A percentile compares a stretch with the other conserved stretches of the same genome.
Conservation (phyloP, 2,797 vertebrate genomes). For the Eupleurogrammus muticus region DNA sequence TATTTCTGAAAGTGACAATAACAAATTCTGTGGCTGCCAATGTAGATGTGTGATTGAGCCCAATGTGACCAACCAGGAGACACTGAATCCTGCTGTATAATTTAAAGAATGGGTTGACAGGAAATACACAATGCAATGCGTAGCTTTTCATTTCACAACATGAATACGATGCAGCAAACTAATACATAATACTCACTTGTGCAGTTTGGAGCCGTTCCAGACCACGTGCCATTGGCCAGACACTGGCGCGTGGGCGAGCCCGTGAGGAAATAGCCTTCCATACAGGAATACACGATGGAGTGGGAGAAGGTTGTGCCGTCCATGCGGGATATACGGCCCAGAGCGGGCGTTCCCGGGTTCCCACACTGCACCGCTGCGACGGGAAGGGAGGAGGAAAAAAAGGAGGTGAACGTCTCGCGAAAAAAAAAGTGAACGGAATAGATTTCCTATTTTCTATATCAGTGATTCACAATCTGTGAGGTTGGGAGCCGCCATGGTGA, state of each 20-base stretch:
- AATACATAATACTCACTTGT: slow-evolving; percentile 88
- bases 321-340: slow-evolving; percentile 90
- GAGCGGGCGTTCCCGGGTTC: slow-evolving; percentile 93
- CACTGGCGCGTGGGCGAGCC: slow-evolving; percentile 91
- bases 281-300: slow-evolving; percentile 93
- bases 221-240: slow-evolving; percentile 96
- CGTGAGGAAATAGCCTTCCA: slow-evolving; percentile 92
- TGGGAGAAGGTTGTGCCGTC: slow-evolving; percentile 93
- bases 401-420: slow-evolving; percentile 48
- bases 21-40: not conserved
- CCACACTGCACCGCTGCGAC: slow-evolving; percentile 92
- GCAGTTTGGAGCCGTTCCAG: slow-evolving; percentile 93
- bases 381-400: slow-evolving; percentile 34
- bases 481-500: slow-evolving; percentile 16
- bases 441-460: slow-evolving; percentile 66
- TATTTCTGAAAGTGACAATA: not conserved
- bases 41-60: slow-evolving; percentile 17
- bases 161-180: not conserved
- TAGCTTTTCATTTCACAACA: slow-evolving; percentile 12
- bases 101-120: no score
- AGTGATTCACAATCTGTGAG: slow-evolving; percentile 53
- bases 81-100: not conserved
- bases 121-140: slow-evolving; percentile 11
- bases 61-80: slow-evolving; percentile 29
- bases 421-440: slow-evolving; percentile 49